Evolutionary conservation across 2,797 vertebrate species (phyloP), one percentile per base, ranked within the genome.

Genomic region (Phoxinus dragarum): DNA sequence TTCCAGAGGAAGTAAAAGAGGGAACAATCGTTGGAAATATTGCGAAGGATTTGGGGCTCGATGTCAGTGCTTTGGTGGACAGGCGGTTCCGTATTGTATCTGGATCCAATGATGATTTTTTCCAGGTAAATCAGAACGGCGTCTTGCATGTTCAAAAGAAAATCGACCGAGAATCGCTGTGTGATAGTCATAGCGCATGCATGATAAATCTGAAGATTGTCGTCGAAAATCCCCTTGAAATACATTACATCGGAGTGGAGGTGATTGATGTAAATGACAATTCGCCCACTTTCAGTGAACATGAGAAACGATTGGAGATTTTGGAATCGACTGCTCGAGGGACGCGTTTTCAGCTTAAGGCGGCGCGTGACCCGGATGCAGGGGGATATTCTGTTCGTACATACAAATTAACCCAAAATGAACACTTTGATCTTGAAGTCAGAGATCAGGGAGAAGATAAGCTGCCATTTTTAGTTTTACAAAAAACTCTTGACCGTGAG

Each of bases 181-280:
- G 93, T 44, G 91, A 91, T 47, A 82, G 88, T 9, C 85, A n/a
- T 40, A 88, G 75, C 2, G 64, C 80, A 1, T 95, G 94, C 47
- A 54, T 92, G 44, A 89, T 96, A 0, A 95, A 95, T 78, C 72
- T 96, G 59, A 96, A 97, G 56, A 93, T 94, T 4, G 93, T 95
- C 8, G 84, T 96, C 40, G 95, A 96, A 40, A 86, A 94, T 34
- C 96, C 96, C 0, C 89, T 96, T 64, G 95, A 94, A 82, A 93
- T 96, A 2, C 95, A 96, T 73, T 94, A 96, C 6, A 92, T 95
- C 54, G 90, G 90, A 2, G 90, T 97, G 68, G 95, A 96, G 79
- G 81, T 95, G 67, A 83, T 92, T 19, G 94, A 95, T 66, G 75
- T 94, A 8, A 95, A 95, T 76, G 94, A 95, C 47, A 90, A 94